phyloP scores from a whole-genome alignment of 2,888 invertebrate species.

The Erebia aethiops region DNA sequence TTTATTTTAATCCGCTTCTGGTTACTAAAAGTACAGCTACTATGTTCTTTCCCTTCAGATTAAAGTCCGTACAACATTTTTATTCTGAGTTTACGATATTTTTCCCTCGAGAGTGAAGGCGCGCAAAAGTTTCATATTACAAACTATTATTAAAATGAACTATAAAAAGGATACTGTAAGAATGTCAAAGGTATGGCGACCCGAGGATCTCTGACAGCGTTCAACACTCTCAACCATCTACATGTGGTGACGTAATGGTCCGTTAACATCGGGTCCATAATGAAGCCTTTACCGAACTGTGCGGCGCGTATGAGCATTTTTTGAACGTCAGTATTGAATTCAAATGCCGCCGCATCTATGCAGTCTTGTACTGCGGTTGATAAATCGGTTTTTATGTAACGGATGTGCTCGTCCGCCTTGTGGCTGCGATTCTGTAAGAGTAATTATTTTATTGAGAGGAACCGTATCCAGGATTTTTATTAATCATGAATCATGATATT shows the following conservation, averaged over 20 bases:
- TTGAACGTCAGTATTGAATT: constrained; percentile 93
- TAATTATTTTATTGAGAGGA: background rate
- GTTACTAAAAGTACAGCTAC: too few relatives aligned
- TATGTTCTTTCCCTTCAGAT: too few relatives aligned
- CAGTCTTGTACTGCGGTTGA: constrained; percentile 94
- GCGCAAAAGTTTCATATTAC: background rate
- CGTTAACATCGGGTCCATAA: constrained; percentile 87
- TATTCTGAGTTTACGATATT: background rate
- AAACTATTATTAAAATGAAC: constrained; percentile 20
- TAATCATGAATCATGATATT: too few relatives aligned
- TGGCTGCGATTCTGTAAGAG: constrained; percentile 89
- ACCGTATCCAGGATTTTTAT: background rate
- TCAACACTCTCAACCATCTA: constrained; percentile 93
- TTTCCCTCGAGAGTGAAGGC: too few relatives aligned
- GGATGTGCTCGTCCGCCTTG: constrained; percentile 96
- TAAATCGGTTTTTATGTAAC: constrained; percentile 91
- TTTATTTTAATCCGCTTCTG: too few relatives aligned
- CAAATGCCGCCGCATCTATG: constrained; percentile 95
- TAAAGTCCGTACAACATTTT: too few relatives aligned
- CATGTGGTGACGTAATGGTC: constrained; percentile 94
- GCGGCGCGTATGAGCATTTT: constrained; percentile 95
- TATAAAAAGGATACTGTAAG: constrained; percentile 89
- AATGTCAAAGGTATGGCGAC: constrained; percentile 96
- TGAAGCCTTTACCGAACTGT: constrained; percentile 97
- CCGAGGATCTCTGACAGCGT: constrained; percentile 91